Base-by-base conservation (phyloP, 2,888 invertebrate genomes). In the Clanis bilineata region DNA sequence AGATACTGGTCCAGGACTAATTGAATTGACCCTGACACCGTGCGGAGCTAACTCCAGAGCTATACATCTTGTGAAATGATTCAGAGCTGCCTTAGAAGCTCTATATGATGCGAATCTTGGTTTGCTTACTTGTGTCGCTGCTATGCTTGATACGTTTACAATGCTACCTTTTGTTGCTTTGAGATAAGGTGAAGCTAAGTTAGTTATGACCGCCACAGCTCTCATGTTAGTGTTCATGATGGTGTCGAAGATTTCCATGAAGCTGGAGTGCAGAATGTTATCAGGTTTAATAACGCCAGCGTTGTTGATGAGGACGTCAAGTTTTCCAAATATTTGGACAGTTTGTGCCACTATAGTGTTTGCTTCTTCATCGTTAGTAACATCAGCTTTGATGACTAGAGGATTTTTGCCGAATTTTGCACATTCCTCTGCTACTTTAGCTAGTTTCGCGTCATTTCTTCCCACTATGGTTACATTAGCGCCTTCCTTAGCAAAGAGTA, bases 371-470 rank as follows among this genome's bases (percentile, higher is more conserved):
- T 78, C 74, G 36, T 70, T 71, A 4, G 70, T 63, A 1, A 82
- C 55, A 45, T 83, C 80, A 0, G 76, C 80, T 58, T 64, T 71
- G 44, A 83, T 70, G 0, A 74, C 54, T 0, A 78, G 62, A 5
- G 74, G 72, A 32, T 64, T 64, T 0, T 65, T 64, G 0, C 78
- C 79, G 3, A 54, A 15, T 36, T 67, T 63, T 4, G 66, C 59
- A 22, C 79, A 80, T 36, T 72, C 44, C n/a, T 71, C 63, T 3
- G 70, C 66, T 0, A 81, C 74, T 12, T 62, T 57, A 1, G 71
- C 69, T 0, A 86, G 63, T 61, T 79, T 84, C 0, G 45, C 57
- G 57, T 79, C 74, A 43, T 83, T 83, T 66, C 84, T 77, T 32
- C 76, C 82, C 0, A 82, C 74, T 12, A 85, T 69, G 0, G 66